phyloP scores from a whole-genome alignment of 1,140 invertebrate genomes.

The Nebria ingens region DNA sequence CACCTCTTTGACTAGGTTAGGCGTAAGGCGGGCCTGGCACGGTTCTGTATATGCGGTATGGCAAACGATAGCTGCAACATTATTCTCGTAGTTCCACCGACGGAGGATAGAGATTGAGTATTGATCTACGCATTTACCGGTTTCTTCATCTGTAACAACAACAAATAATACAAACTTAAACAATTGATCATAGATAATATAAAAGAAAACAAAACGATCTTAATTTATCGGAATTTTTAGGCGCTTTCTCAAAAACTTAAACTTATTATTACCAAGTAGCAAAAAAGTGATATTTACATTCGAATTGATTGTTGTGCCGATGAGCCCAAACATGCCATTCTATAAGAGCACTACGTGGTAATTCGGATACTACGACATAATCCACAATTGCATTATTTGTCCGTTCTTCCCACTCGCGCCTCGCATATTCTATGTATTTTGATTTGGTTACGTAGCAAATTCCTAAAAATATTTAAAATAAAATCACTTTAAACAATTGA shows the following conservation, averaged over 20 bases:
- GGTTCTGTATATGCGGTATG: constrained; percentile 52
- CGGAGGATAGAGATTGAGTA: constrained; percentile 70
- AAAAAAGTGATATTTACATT: constrained; percentile 59
- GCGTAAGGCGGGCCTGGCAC: constrained; percentile 41
- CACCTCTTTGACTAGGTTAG: constrained; percentile 50
- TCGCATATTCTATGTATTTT: constrained; percentile 56
- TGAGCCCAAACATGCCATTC: constrained; percentile 91
- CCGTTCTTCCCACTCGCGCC: constrained; percentile 67
- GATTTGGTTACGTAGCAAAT: constrained; percentile 70
- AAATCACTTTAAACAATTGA: constrained; percentile 4
- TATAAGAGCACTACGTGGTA: constrained; percentile 71
- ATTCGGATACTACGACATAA: constrained; percentile 68
- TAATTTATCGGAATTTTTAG: neutral
- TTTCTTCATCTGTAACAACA: constrained; percentile 78
- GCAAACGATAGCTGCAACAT: constrained; percentile 72
- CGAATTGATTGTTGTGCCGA: constrained; percentile 72
- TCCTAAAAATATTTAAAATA: constrained; percentile 38
- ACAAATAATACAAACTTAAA: constrained; percentile 16
- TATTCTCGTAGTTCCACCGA: constrained; percentile 81
- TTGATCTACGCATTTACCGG: constrained; percentile 68
- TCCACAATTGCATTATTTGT: constrained; percentile 81
- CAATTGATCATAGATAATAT: constrained; percentile 5
- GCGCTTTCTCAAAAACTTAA: neutral
- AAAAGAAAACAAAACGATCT: constrained; percentile 1
- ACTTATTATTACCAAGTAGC: too few relatives aligned